A percentile compares a stretch with the other conserved stretches of the same genome.
phyloP scores from a whole-genome alignment of 2,113 vertebrate species.

The Gambusia holbrooki region DNA sequence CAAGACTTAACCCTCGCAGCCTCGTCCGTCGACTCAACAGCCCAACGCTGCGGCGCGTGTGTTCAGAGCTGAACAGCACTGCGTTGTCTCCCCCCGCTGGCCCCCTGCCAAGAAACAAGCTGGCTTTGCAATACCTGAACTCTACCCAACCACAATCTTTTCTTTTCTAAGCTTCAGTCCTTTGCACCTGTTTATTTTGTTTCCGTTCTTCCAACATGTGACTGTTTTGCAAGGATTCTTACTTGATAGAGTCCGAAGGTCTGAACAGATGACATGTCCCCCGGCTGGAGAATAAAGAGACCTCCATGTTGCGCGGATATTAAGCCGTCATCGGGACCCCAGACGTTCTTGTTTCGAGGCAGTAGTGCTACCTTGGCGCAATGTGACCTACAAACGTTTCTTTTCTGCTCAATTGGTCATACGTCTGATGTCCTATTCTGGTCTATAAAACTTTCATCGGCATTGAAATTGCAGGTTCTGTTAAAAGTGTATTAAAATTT shows the following conservation, averaged over 20 bases:
- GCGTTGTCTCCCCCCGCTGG: slow-evolving; percentile 74
- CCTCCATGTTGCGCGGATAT: slow-evolving; percentile 19
- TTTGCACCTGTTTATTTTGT: slow-evolving; percentile 55
- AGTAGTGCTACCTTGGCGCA: too few relatives aligned
- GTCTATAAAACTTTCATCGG: too few relatives aligned
- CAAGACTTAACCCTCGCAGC: background rate
- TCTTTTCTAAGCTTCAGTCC: slow-evolving; percentile 59
- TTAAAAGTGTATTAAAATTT: too few relatives aligned
- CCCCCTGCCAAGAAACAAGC: slow-evolving; percentile 67
- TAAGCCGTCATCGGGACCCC: too few relatives aligned
- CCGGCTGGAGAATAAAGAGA: slow-evolving; percentile 50
- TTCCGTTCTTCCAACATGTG: slow-evolving; percentile 50
- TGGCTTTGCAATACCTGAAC: slow-evolving; percentile 70
- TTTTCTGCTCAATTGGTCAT: too few relatives aligned
- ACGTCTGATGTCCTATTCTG: too few relatives aligned
- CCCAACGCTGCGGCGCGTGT: slow-evolving; percentile 74
- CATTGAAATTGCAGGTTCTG: too few relatives aligned
- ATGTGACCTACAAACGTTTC: too few relatives aligned
- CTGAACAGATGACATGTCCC: slow-evolving; percentile 32
- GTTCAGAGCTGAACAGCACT: slow-evolving; percentile 70
- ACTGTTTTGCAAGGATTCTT: slow-evolving; percentile 67
- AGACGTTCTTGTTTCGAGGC: too few relatives aligned
- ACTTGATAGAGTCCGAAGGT: slow-evolving; percentile 53
- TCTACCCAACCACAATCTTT: slow-evolving; percentile 69
- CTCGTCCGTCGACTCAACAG: slow-evolving; percentile 59